phyloP scores from a whole-genome alignment of 2,113 vertebrate species.

The Corynorhinus townsendii region DNA sequence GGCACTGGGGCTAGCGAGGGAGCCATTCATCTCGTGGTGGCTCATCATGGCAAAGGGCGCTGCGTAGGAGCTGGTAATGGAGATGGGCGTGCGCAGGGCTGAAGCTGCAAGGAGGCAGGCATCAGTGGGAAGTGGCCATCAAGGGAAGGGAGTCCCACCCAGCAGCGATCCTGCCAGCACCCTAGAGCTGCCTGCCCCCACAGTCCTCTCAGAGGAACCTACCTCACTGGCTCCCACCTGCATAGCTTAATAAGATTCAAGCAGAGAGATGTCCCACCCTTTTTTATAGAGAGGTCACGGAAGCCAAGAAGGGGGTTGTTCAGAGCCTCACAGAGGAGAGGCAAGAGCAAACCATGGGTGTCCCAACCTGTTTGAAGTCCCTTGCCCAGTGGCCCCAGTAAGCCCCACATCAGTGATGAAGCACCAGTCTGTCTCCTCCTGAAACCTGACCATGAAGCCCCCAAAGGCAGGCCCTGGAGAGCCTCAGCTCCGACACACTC shows the following conservation, averaged over 20 bases:
- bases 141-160: not conserved
- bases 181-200: not conserved
- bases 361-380: not conserved
- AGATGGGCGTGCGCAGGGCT: conserved; percentile 90
- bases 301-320: not conserved
- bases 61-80: conserved; percentile 90
- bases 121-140: rapidly evolving
- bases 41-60: conserved; percentile 96
- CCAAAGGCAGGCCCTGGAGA: not conserved
- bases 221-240: not conserved
- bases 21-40: conserved; percentile 96
- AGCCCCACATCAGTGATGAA: not conserved
- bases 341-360: not conserved
- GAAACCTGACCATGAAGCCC: not conserved
- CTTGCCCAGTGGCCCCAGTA: not conserved
- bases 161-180: not conserved
- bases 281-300: not conserved
- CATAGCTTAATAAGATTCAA: not conserved
- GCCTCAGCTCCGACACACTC: no score
- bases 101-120: conserved; percentile 78
- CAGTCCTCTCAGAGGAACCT: not conserved
- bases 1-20: conserved; percentile 90
- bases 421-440: not conserved
- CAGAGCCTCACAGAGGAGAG: not conserved
- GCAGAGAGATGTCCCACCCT: not conserved